These are phyloP conservation scores for Glaucomys volans DNA, from an alignment of 2,113 vertebrate species.

Conservation along the genomic window DNA sequence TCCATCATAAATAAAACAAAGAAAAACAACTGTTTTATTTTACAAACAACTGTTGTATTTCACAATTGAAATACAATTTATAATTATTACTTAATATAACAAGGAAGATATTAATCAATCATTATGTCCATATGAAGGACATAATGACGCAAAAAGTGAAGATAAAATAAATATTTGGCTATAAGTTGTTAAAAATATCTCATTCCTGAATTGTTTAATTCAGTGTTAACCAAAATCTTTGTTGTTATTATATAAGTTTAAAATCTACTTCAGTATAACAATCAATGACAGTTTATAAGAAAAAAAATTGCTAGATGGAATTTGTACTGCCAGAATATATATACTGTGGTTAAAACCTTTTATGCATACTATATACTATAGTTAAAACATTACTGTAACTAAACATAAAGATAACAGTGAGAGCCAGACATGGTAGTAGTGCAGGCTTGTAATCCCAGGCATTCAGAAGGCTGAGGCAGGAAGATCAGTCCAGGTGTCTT, in stretches of 20 bases:
- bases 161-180: background rate
- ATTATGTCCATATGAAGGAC: background rate
- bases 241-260: background rate
- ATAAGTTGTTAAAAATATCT: background rate
- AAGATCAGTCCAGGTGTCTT: no score
- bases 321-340: background rate
- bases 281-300: background rate
- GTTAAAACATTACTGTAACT: background rate
- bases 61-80: background rate
- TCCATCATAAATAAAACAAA: background rate
- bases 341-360: no score
- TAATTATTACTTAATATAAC: background rate
- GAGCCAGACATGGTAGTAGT: no score
- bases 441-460: no score
- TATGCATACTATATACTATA: background rate
- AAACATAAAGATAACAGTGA: background rate
- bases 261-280: background rate
- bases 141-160: background rate
- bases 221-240: background rate
- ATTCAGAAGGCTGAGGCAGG: no score
- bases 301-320: slow-evolving; percentile 4
- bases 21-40: background rate
- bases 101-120: background rate
- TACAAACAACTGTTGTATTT: background rate
- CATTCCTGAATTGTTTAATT: background rate